Evolutionary conservation across 1,140 invertebrate species (phyloP).

Genomic region (Cydia splendana): DNA sequence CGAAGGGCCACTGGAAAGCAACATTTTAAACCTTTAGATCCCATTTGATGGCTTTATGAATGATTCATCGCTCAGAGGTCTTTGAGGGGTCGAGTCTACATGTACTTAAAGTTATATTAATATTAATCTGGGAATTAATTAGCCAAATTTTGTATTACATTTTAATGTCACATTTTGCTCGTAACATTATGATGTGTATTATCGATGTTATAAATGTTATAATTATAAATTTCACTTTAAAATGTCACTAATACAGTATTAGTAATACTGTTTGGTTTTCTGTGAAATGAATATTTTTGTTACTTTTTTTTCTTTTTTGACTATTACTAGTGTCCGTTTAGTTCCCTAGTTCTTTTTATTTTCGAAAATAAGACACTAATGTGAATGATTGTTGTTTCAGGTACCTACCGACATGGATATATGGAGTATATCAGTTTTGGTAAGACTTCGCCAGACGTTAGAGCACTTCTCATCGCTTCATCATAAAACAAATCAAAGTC

Average conservation of each 20-base stretch:
- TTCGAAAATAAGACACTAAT: background rate
- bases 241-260: too few relatives aligned
- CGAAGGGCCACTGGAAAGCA: background rate
- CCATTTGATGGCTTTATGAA: conserved; percentile 9
- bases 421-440: conserved; percentile 18
- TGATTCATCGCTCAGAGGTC: background rate
- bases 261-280: too few relatives aligned
- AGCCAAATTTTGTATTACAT: background rate
- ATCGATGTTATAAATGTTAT: too few relatives aligned
- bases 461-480: conserved; percentile 23
- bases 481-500: background rate
- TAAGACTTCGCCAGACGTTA: conserved; percentile 28
- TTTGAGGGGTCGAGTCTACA: background rate
- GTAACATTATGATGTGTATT: background rate
- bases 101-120: background rate
- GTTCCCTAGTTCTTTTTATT: too few relatives aligned
- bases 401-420: conserved; percentile 30
- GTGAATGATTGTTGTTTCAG: background rate
- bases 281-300: too few relatives aligned
- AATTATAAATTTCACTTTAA: too few relatives aligned
- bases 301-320: too few relatives aligned
- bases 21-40: conserved; percentile 17
- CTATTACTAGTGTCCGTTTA: too few relatives aligned
- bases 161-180: background rate
- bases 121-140: background rate